Base-by-base conservation (phyloP, 2,113 vertebrate species). In the Corvus hawaiiensis region DNA sequence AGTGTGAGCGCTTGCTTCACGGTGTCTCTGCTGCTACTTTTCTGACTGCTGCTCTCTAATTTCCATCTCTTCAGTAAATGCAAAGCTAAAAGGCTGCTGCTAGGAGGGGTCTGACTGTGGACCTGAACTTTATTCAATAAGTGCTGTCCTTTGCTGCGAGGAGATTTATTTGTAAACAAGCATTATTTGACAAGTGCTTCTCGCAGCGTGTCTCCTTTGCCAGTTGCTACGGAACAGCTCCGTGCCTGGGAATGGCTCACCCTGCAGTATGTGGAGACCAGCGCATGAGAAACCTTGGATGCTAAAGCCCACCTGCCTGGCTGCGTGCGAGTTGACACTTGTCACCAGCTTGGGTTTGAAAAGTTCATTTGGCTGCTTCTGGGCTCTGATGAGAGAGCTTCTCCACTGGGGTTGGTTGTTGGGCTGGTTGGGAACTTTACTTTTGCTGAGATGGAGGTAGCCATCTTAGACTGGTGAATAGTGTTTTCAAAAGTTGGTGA, bases 111-210 rank as follows among this genome's bases (percentile, higher is more conserved):
- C 93, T 95, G 83, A 74, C 93, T 72, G 77, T 41, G 63, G 86
- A 95, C 85, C 44, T 91, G 86, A 94, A 94, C 93, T 95, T 96
- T 94, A 83, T 28, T 96, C 87, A 78, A 16, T 95, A 91, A 84
- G 79, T 63, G 77, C 73, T 84, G 92, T 87, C 95, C 94, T 96
- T 96, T 26, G 6, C 91, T 94, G 91, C 82, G 77, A 66, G 68
- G 85, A 97, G 92, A 96, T 97, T 88, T 97, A 98, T 98, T 98
- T 98, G 97, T 97, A 98, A 98, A 98, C 96, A 98, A 90, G 95
- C 59, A 39, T 97, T 96, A 96, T 96, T 95, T 97, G 96, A 97
- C 91, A 94, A 97, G 97, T 66, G 95, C 93, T 96, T 96, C 97
- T 96, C 96, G 3, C 97, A 97, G 97, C 92, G 41, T 48, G 95